Evolutionary conservation across 2,888 invertebrate genomes (phyloP), one percentile per base, ranked within the genome.

Genomic region (Onchidella celtica): DNA sequence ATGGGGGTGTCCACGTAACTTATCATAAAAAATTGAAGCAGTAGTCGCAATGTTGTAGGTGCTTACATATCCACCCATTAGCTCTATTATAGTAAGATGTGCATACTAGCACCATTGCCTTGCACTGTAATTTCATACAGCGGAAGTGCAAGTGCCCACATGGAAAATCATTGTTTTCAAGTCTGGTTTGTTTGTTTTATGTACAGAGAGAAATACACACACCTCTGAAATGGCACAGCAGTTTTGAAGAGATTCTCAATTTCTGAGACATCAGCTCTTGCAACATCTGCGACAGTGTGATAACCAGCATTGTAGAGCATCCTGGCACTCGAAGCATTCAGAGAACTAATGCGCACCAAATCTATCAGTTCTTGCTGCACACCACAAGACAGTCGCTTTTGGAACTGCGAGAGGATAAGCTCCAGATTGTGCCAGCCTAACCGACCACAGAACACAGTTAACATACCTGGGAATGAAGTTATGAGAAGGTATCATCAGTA

Each of bases 391-490:
- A 99, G 94, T 24, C 99, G 96, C 89, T 97, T 96, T 94, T 99
- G 98, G 93, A 99, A 99, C 93, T 98, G 97, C 0, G 96, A 95
- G 63, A 99, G 95, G 61, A 99, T 94, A 85, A 97, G 94, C 92
- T 98, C 97, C 90, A 99, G 95, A 91, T 96, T 97, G 86, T 95
- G 95, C 99, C 99, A 99, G 34, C 98, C 97, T 17, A 99, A 94
- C 77, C 97, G 96, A 85, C 95, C 95, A 93, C 98, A 98, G 94
- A 99, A 99, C n/a, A 97, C 96, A 2, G 98, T 97, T 0, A 99
- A 97, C 97, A 99, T 99, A 79, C 98, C 98, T 97, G 87, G 87
- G n/a, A n/a, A n/a, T n/a, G n/a, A n/a, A n/a, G n/a, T n/a, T n/a
- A n/a, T n/a, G n/a, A n/a, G n/a, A n/a, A n/a, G n/a, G n/a, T n/a